A percentile compares a stretch with the other conserved stretches of the same genome.
These are phyloP conservation scores for Aphelenchoides fujianensis DNA, from an alignment of 1,140 invertebrate species.

Conservation along the genomic window DNA sequence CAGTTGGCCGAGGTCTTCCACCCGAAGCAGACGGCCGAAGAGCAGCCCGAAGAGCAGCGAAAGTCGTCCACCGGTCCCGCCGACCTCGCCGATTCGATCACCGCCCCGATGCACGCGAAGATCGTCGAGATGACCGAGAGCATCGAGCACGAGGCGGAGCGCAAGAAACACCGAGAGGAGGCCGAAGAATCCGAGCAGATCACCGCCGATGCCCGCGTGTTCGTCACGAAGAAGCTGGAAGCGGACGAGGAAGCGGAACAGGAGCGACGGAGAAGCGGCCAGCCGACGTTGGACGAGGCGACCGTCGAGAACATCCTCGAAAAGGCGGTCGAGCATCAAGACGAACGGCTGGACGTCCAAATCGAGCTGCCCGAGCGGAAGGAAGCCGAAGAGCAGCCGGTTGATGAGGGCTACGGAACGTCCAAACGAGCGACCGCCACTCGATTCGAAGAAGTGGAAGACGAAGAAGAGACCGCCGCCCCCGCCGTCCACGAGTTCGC, in stretches of 20 bases:
- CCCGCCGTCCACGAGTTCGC: background rate
- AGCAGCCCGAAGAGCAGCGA: too few relatives aligned
- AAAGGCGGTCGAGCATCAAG: background rate
- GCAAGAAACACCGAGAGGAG: too few relatives aligned
- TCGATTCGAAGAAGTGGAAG: background rate
- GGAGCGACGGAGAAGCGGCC: background rate
- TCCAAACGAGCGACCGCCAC: too few relatives aligned
- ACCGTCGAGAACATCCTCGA: background rate
- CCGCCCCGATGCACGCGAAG: background rate
- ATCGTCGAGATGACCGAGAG: background rate
- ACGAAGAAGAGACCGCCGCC: background rate
- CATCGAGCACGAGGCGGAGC: background rate
- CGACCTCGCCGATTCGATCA: background rate
- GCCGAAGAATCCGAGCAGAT: background rate
- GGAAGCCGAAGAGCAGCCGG: too few relatives aligned
- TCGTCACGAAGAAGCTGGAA: background rate
- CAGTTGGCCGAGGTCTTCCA: constrained; percentile 4
- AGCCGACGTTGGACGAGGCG: background rate
- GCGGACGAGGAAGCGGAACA: background rate
- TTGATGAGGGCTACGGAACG: background rate
- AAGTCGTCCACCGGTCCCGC: background rate
- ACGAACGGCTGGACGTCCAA: background rate
- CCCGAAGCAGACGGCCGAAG: too few relatives aligned
- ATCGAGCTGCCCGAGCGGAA: background rate
- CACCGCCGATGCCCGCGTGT: background rate